Percentiles rank a stretch among this genome's conserved stretches.
Conservation (phyloP, 2,888 invertebrate species). For the Subacronicta megacephala region DNA sequence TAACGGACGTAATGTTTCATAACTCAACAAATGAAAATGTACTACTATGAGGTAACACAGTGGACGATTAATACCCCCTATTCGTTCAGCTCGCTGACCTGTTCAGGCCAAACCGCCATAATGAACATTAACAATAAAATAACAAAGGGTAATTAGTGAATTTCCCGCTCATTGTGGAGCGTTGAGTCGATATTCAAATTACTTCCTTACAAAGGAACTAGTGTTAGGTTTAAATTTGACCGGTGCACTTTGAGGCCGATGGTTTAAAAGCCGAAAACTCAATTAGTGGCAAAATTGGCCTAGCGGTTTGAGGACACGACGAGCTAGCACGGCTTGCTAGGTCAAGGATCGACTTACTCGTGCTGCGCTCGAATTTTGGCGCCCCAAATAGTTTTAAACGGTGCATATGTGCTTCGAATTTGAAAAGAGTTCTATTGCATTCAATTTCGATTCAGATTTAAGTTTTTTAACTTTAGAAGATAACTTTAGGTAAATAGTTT, state of each 20-base stretch:
- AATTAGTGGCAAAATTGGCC: conserved; percentile 66
- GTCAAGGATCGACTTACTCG: conserved; percentile 58
- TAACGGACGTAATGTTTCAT: conserved; percentile 26
- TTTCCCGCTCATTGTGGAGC: conserved; percentile 21
- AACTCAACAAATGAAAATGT: conserved; percentile 38
- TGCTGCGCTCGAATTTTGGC: conserved; percentile 1
- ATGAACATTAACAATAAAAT: conserved; percentile 48
- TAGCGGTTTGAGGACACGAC: conserved; percentile 41
- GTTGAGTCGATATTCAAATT: conserved; percentile 45
- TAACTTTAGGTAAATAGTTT: too few species aligned
- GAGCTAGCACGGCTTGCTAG: conserved; percentile 24
- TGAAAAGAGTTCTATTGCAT: neutral
- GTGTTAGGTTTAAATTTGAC: conserved; percentile 55
- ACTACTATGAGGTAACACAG: conserved; percentile 26
- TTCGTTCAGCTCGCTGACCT: conserved; percentile 36
- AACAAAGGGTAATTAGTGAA: conserved; percentile 29
- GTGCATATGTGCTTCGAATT: neutral
- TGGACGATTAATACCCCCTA: conserved; percentile 33
- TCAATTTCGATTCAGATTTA: neutral
- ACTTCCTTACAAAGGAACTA: conserved; percentile 29
- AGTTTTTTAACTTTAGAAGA: too few species aligned
- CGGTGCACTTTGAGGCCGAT: conserved; percentile 40
- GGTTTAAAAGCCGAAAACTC: conserved; percentile 68
- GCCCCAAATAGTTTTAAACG: conserved; percentile 19
- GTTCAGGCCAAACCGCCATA: conserved; percentile 31